Evolutionary conservation across 2,113 vertebrate genomes (phyloP), one percentile per base, ranked within the genome.

Genomic region (Esox niger): DNA sequence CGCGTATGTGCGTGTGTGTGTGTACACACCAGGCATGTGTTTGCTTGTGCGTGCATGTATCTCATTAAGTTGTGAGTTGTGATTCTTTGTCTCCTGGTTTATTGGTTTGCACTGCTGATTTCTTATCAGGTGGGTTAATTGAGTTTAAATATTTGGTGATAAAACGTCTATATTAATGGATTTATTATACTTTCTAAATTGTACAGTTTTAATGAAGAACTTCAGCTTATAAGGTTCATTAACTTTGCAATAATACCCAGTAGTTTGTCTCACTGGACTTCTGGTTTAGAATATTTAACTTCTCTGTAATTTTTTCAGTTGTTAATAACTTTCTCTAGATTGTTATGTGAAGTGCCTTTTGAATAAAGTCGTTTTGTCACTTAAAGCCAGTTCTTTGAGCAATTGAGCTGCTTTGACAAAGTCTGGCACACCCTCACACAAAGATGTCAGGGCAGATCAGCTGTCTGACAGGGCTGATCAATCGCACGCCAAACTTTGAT

Each of bases 401-500:
- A 69, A 80, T 71, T 82, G 66, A 77, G 71, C 38, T 2, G 30
- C 49, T 71, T 65, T 52, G 20, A 2, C 62, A 3, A 31, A 46
- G 13, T 69, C 55, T 75, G 64, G 31, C 55, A 33, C 27, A 61
- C 20, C 10, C 47, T 47, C 43, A 38, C 7, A 32, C 43, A 47
- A 38, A 38, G 58, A 72, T 76, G 80, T 60, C 68, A 75, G 65
- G 66, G 70, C 56, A n/a, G 10, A n/a, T 35, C 59, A 27, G 38
- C 25, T 56, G 38, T 64, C 35, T 23, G 62, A 62, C 76, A 61
- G 29, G 55, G 69, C 68, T 60, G 33, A 75, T 63, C 23, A 54
- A 26, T 60, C 26, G 1, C 25, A n/a, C 52, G 52, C 64, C 27
- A n/a, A 74, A 46, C 57, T 81, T 82, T 79, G 46, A 79, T 74